Evolutionary conservation across 1,140 invertebrate genomes (phyloP).

Genomic region (Goniozus legneri): DNA sequence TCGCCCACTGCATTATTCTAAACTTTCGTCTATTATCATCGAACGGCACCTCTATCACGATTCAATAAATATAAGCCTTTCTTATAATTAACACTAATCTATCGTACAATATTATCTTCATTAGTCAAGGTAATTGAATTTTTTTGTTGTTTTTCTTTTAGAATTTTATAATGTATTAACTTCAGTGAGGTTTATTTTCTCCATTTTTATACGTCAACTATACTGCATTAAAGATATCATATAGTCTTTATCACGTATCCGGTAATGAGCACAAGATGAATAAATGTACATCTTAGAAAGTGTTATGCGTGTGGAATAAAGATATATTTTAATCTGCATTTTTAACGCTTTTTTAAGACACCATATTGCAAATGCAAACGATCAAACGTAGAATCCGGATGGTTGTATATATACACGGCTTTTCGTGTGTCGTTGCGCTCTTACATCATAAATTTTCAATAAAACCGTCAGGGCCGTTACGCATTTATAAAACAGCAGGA

Average conservation of each 20-base stretch:
- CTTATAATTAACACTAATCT: conserved; percentile 14
- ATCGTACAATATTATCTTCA: conserved; percentile 27
- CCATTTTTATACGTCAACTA: conserved; percentile 22
- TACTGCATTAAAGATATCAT: conserved; percentile 29
- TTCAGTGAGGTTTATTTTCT: conserved; percentile 27
- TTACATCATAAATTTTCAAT: conserved; percentile 6
- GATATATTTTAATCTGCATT: conserved; percentile 14
- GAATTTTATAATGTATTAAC: conserved; percentile 24
- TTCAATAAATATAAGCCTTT: conserved; percentile 7
- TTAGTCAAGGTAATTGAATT: conserved; percentile 24
- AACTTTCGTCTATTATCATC: conserved; percentile 11
- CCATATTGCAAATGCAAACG: conserved; percentile 14
- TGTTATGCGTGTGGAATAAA: conserved; percentile 11
- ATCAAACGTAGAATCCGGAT: conserved; percentile 4
- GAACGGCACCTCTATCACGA: conserved; percentile 8
- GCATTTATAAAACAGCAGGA: too few species aligned
- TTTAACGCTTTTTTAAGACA: conserved; percentile 12
- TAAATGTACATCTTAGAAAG: conserved; percentile 41
- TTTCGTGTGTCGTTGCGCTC: conserved; percentile 4
- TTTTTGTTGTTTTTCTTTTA: too few species aligned
- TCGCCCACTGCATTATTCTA: too few species aligned
- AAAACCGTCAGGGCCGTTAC: too few species aligned
- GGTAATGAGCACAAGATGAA: conserved; percentile 46
- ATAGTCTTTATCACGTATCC: conserved; percentile 33
- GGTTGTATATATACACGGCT: too few species aligned